phyloP scores from a whole-genome alignment of 2,797 vertebrate genomes.

The Eulemur rubriventer region DNA sequence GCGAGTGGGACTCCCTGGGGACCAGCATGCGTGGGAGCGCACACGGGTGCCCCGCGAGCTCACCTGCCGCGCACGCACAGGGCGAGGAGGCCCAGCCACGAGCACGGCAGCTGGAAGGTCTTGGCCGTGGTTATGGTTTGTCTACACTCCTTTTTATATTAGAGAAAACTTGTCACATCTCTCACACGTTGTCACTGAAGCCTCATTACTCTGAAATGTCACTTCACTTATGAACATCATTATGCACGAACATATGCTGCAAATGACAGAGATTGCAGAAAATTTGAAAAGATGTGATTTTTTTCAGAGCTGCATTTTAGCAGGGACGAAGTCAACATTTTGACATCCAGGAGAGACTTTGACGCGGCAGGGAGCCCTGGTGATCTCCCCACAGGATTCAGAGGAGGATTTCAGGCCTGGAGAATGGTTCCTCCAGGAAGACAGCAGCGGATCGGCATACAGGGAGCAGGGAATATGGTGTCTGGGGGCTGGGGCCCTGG shows the following conservation, averaged over 20 bases:
- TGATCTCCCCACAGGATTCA: rapidly evolving
- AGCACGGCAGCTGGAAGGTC: not conserved
- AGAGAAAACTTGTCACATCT: slow-evolving; percentile 42
- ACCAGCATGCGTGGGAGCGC: rapidly evolving
- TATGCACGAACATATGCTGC: slow-evolving; percentile 60
- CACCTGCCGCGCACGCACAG: rapidly evolving
- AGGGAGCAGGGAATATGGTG: rapidly evolving
- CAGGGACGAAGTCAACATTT: slow-evolving; percentile 55
- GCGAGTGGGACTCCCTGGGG: rapidly evolving
- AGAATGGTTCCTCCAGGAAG: not conserved
- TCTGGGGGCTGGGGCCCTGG: too few relatives aligned
- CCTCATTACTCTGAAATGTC: slow-evolving; percentile 76
- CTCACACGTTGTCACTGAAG: slow-evolving; percentile 61
- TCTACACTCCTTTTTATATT: not conserved
- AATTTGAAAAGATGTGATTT: slow-evolving; percentile 62
- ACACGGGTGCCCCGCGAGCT: rapidly evolving
- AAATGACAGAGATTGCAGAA: slow-evolving; percentile 26
- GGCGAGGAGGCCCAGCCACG: rapidly evolving
- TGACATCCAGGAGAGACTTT: slow-evolving; percentile 27
- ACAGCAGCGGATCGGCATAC: rapidly evolving
- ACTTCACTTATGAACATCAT: slow-evolving; percentile 56
- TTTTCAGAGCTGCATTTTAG: slow-evolving; percentile 36
- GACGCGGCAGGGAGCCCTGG: not conserved
- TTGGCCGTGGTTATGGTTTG: not conserved
- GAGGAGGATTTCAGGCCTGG: not conserved